Base-by-base conservation (phyloP, 2,797 vertebrate species). In the Hyperoplus immaculatus region DNA sequence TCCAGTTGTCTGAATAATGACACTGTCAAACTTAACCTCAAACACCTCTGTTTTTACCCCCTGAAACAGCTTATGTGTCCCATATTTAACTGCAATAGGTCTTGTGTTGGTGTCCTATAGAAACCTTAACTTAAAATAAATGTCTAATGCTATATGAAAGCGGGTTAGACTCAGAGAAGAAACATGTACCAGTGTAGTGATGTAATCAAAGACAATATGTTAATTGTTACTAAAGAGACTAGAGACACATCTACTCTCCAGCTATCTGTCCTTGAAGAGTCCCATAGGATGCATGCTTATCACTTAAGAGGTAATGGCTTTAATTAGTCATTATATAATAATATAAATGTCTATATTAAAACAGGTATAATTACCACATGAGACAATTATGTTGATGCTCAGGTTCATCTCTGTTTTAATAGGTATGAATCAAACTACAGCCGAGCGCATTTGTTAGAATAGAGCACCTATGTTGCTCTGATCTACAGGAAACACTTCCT, bases 271-370 rank as follows among this genome's bases (percentile, higher is more conserved):
- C 55, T 78, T 70, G 49, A 78, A 73, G 49, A 75, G 43, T 74
- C 87, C 87, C 91, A 67, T 12, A 81, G 83, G 87, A 84, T 46
- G 42, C 69, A 57, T 47, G 36, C n/a, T 80, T 67, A 79, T 88
- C 77, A 81, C 75, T 89, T 80, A 71, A 88, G 77, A 83, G 69
- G 66, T 85, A 82, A 85, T 76, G 50, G 54, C 43, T 87, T 89
- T 84, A 93, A 93, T 89, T 82, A 86, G 59, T 72, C 61, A 77
- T 82, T 71, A 57, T 75, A 80, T 78, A 72, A 83, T 75, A 75
- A 72, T 70, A 62, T 61, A 64, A 87, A 72, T 47, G 53, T 69
- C 82, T 84, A 18, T 81, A 84, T 72, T 79, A 63, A 81, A 90
- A 82, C 55, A 54, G 57, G 82, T 79, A 72, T 71, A 84, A 88